Evolutionary conservation across 2,797 vertebrate genomes (phyloP).

Genomic region (Acropternis orthonyx): DNA sequence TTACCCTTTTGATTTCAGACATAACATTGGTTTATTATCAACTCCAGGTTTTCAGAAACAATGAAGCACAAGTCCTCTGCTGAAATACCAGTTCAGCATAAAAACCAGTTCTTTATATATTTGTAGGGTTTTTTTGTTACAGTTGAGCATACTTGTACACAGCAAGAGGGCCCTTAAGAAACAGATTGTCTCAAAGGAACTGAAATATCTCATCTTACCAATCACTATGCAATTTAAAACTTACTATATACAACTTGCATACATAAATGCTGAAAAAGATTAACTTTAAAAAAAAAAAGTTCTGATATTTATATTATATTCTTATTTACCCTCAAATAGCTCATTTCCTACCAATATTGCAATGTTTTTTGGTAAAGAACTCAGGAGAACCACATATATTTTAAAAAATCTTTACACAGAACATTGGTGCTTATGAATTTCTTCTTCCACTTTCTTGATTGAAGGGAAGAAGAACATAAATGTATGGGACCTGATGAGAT

Average conservation of each 20-base stretch:
- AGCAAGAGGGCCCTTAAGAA: neutral
- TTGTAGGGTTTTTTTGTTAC: neutral
- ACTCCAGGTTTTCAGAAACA: neutral
- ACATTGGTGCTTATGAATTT: neutral
- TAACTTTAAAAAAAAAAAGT: neutral
- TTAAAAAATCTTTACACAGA: neutral
- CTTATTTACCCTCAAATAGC: neutral
- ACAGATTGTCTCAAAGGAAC: neutral
- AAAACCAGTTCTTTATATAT: neutral
- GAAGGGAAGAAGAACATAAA: neutral
- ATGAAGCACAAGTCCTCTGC: neutral
- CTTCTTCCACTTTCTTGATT: neutral
- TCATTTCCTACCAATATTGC: neutral
- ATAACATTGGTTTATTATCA: neutral
- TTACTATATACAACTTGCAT: neutral
- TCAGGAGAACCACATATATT: neutral
- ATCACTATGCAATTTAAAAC: neutral
- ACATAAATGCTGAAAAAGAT: neutral
- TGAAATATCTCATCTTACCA: neutral
- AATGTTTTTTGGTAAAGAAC: accelerated
- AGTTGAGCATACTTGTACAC: neutral
- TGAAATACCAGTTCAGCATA: neutral
- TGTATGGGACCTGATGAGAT: neutral
- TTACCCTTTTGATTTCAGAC: neutral
- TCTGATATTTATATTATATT: neutral